A percentile compares a stretch with the other conserved stretches of the same genome.
Evolutionary conservation across 2,113 vertebrate species (phyloP).

Genomic region (Ovibos moschatus): DNA sequence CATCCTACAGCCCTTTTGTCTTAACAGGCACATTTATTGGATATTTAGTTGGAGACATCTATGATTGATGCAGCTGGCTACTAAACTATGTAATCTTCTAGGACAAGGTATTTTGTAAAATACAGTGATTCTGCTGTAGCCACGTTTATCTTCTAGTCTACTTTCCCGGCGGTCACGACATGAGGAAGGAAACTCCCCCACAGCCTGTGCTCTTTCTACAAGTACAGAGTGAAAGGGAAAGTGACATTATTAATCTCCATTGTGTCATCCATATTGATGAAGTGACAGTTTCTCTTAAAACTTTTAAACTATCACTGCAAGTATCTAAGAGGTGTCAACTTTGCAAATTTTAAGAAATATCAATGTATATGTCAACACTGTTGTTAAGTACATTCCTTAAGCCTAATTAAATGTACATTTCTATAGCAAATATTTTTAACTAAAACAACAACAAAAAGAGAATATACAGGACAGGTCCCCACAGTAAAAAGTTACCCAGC

Average conservation of each 20-base stretch:
- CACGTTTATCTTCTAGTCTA: constrained; percentile 87
- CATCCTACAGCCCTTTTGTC: constrained; percentile 84
- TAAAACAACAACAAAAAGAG: not conserved
- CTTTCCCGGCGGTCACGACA: constrained; percentile 89
- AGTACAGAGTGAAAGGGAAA: constrained; percentile 89
- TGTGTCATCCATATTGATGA: constrained; percentile 35
- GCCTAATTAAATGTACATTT: constrained; percentile 70
- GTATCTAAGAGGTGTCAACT: constrained; percentile 38
- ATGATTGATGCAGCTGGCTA: constrained; percentile 91
- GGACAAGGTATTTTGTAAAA: constrained; percentile 58
- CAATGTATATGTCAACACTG: constrained; percentile 72
- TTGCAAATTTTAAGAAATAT: constrained; percentile 78
- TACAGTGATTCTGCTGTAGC: constrained; percentile 91
- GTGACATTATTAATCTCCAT: not conserved
- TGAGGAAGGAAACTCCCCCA: constrained; percentile 95
- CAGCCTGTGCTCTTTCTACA: constrained; percentile 93
- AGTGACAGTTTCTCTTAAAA: constrained; percentile 19
- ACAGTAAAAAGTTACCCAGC: not conserved
- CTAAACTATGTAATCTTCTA: constrained; percentile 93
- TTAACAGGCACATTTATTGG: constrained; percentile 78
- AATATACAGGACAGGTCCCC: too few relatives aligned
- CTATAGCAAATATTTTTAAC: constrained; percentile 76
- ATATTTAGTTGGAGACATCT: constrained; percentile 88
- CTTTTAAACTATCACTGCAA: constrained; percentile 40
- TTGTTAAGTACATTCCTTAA: constrained; percentile 75